These are phyloP conservation scores for Myrmophylax atrothorax DNA, from an alignment of 2,113 vertebrate species.

Conservation along the genomic window DNA sequence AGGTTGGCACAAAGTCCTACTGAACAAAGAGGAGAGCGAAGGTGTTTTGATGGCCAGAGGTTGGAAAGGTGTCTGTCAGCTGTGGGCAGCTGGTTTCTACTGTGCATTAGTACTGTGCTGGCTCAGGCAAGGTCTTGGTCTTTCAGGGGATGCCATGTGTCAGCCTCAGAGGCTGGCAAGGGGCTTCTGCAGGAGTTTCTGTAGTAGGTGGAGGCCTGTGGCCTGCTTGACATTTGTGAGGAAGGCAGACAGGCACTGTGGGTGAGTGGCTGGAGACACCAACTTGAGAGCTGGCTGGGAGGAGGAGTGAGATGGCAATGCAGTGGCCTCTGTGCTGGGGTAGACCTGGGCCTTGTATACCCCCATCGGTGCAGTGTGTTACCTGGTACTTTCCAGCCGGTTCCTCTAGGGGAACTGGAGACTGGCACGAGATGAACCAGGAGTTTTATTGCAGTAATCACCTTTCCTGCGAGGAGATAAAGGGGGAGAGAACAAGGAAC, in stretches of 20 bases:
- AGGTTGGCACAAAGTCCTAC: background rate
- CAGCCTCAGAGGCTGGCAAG: background rate
- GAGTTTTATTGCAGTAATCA: background rate
- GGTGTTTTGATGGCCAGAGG: background rate
- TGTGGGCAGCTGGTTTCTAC: background rate
- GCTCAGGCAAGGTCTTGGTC: background rate
- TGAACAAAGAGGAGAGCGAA: background rate
- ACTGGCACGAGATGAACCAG: rapidly evolving
- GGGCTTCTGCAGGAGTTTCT: background rate
- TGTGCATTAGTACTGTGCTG: background rate
- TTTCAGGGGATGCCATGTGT: background rate
- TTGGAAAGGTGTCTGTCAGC: background rate
- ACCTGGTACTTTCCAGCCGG: background rate
- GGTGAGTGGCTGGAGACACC: background rate
- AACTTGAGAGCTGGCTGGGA: background rate
- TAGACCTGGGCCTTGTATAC: background rate
- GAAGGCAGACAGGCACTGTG: background rate
- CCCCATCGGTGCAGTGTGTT: rapidly evolving
- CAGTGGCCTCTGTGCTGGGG: rapidly evolving
- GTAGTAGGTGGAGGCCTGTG: background rate
- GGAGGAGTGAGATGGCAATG: background rate
- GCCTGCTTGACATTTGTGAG: rapidly evolving
- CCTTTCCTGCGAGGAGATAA: background rate
- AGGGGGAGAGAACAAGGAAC: background rate
- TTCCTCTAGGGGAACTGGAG: background rate